Percentiles rank a stretch among this genome's conserved stretches.
Conservation (phyloP, 2,888 invertebrate species). For the Hipparchia semele region DNA sequence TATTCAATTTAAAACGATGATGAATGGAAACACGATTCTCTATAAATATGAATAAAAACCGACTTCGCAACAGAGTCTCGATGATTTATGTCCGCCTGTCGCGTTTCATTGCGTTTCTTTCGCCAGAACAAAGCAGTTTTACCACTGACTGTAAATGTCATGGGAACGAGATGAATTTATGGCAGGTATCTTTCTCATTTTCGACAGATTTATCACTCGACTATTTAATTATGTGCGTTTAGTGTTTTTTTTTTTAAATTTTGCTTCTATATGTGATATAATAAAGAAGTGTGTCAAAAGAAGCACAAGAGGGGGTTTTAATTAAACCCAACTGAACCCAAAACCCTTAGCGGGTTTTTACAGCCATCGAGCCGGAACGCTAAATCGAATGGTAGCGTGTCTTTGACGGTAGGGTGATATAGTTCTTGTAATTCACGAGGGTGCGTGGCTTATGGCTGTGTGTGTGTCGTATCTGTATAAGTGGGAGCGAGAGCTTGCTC, state of each 20-base stretch:
- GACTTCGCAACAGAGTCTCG: slow-evolving; percentile 17
- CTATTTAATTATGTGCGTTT: slow-evolving; percentile 10
- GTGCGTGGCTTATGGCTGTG: no score
- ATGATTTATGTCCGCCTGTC: slow-evolving; percentile 24
- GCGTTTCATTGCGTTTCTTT: slow-evolving; percentile 22
- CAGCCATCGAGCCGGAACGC: no score
- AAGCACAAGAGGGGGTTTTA: no score
- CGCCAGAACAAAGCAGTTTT: slow-evolving; percentile 19
- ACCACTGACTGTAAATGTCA: slow-evolving; percentile 35
- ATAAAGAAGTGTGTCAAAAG: no score
- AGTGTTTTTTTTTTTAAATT: not conserved
- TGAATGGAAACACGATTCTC: slow-evolving; percentile 8
- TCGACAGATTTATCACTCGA: slow-evolving; percentile 24
- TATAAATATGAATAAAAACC: slow-evolving; percentile 23
- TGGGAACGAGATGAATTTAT: slow-evolving; percentile 32
- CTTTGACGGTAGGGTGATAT: no score
- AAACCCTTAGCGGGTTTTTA: no score
- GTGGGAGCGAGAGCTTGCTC: no score
- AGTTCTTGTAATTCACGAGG: no score
- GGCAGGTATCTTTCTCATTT: slow-evolving; percentile 23
- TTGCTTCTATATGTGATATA: no score
- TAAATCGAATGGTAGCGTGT: no score
- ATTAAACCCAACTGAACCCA: no score
- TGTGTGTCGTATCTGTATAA: no score
- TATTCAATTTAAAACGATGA: slow-evolving; percentile 17